These are phyloP conservation scores for Chorisops tibialis DNA, from an alignment of 2,888 invertebrate genomes.

Conservation along the genomic window DNA sequence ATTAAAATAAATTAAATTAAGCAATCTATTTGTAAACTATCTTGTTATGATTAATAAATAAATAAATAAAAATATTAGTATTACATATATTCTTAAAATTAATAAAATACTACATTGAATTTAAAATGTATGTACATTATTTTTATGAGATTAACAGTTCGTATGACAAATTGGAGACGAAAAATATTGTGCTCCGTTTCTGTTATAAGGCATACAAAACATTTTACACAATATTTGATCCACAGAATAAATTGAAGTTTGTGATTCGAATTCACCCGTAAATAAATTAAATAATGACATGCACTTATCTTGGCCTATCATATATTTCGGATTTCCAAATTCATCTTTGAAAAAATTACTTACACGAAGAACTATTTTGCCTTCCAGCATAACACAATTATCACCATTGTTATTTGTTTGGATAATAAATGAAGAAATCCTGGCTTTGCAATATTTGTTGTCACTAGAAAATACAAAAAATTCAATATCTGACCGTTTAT, in stretches of 20 bases:
- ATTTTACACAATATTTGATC: background rate
- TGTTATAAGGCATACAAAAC: background rate
- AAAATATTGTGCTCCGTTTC: background rate
- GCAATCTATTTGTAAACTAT: no score
- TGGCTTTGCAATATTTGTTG: background rate
- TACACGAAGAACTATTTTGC: background rate
- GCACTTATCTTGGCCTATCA: background rate
- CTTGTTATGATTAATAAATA: no score
- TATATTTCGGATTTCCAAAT: background rate
- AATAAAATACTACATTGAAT: no score
- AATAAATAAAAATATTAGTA: no score
- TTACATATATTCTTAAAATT: no score
- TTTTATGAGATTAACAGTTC: background rate
- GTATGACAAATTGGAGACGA: background rate
- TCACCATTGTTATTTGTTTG: background rate
- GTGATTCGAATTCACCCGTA: background rate
- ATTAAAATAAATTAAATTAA: no score
- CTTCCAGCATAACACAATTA: conserved; percentile 1
- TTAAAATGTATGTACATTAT: no score
- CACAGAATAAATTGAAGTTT: background rate
- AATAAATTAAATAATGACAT: background rate
- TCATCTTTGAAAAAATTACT: background rate
- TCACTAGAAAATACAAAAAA: background rate
- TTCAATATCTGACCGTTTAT: background rate
- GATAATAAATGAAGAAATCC: background rate